phyloP scores from a whole-genome alignment of 2,113 vertebrate genomes.

The Ochotona princeps region DNA sequence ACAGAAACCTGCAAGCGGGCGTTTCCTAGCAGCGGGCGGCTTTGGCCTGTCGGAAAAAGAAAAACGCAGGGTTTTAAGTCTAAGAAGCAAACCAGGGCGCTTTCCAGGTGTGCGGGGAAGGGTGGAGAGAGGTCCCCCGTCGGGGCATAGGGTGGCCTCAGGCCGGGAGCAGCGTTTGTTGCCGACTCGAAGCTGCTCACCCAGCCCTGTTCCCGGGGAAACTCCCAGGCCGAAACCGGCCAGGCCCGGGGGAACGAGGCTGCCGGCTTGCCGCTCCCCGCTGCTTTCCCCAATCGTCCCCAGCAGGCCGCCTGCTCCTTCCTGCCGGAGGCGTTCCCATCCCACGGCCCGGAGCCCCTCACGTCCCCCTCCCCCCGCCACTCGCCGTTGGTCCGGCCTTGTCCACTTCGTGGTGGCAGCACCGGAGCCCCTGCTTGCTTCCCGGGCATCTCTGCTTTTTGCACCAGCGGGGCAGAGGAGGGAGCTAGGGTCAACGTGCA shows the following conservation, averaged over 20 bases:
- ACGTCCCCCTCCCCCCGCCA: neutral
- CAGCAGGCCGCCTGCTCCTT: too few species aligned
- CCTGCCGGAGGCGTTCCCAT: too few species aligned
- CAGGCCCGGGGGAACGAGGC: too few species aligned
- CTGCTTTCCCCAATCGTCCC: too few species aligned
- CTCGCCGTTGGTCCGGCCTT: neutral
- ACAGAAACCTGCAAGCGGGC: neutral
- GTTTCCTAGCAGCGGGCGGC: neutral
- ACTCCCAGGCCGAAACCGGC: neutral
- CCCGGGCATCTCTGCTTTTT: too few species aligned
- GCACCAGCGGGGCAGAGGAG: too few species aligned
- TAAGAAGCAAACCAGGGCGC: neutral
- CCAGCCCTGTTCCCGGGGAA: neutral
- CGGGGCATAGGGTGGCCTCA: too few species aligned
- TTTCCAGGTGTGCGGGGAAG: neutral
- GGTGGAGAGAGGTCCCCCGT: neutral
- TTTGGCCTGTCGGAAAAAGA: neutral
- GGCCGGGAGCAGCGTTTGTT: too few species aligned
- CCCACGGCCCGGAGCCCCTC: neutral
- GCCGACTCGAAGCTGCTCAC: neutral
- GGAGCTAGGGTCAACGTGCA: too few species aligned
- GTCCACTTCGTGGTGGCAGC: neutral
- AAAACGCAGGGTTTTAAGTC: neutral
- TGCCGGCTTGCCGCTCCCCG: too few species aligned
- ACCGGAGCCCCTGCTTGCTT: too few species aligned